Evolutionary conservation across 2,888 invertebrate genomes (phyloP).

Genomic region (Tinea pellionella): DNA sequence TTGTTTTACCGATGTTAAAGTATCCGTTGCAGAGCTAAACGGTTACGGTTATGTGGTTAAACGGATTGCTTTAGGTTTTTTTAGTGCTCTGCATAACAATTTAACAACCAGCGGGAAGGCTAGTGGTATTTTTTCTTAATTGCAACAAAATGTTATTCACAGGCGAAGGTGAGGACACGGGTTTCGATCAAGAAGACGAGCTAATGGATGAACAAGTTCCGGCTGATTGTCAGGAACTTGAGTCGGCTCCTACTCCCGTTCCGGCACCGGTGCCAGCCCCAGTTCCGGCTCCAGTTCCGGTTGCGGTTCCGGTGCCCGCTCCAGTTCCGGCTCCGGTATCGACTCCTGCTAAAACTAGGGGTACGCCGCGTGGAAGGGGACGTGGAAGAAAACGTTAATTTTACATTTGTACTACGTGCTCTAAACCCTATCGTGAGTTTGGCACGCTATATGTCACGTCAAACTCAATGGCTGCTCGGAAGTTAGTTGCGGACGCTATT

Average conservation of each 20-base stretch:
- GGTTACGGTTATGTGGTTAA: too few species aligned
- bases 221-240: not conserved
- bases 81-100: too few species aligned
- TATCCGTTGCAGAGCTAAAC: too few species aligned
- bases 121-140: too few species aligned
- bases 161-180: not conserved
- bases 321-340: conserved; percentile 3
- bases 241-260: not conserved
- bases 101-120: too few species aligned
- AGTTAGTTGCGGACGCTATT: too few species aligned
- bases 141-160: too few species aligned
- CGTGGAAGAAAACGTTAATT: not conserved
- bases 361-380: not conserved
- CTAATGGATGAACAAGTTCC: not conserved
- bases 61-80: too few species aligned
- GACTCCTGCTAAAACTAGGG: conserved; percentile 17
- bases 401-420: not conserved
- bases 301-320: not conserved
- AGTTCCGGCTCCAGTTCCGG: not conserved
- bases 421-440: too few species aligned
- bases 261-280: not conserved
- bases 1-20: too few species aligned
- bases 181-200: not conserved
- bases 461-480: too few species aligned
- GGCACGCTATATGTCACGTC: too few species aligned